Evolutionary conservation across 2,797 vertebrate genomes (phyloP), one percentile per base, ranked within the genome.

Genomic region (Microchirus variegatus): DNA sequence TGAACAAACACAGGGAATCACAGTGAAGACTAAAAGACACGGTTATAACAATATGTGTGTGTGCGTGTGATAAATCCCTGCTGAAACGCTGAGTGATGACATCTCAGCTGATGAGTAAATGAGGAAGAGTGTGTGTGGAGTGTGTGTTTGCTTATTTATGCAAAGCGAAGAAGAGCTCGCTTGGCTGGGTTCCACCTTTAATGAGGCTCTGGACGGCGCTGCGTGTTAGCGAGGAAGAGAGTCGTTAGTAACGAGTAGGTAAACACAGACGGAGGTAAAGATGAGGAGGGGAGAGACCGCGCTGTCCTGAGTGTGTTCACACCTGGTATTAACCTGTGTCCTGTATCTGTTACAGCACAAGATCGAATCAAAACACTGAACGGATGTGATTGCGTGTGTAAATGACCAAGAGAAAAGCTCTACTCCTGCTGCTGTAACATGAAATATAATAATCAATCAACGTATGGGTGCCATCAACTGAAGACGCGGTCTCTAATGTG

Each of bases 141-240:
- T 26, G 54, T 50, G 42, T 46, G 57, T 53, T 47, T 41, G 86
- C 75, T 93, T 93, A 94, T 94, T 90, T 91, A 94, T 93, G 91
- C 91, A 91, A 92, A 93, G 87, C 77, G 84, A 90, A 86, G 89
- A 91, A 86, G 85, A 85, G 78, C 89, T 91, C 80, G 83, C 92
- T 92, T 93, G 91, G 89, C 88, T 74, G 77, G 73, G 87, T 83
- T 93, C 90, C 88, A 90, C 83, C 87, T 88, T 91, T 90, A 90
- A 89, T 87, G 85, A 85, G 90, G 88, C 87, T 90, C 81, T 76
- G 89, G 70, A 75, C 51, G 79, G 64, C 37, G 66, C 59, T 22
- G 80, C 17, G 80, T 55, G 75, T 48, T 64, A 57, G 42, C 26
- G 59, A 56, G 26, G 47, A 38, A 31, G 31, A 36, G 66, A 13